These are phyloP conservation scores for Bos indicus DNA, from an alignment of 2,113 vertebrate genomes.

Conservation along the genomic window DNA sequence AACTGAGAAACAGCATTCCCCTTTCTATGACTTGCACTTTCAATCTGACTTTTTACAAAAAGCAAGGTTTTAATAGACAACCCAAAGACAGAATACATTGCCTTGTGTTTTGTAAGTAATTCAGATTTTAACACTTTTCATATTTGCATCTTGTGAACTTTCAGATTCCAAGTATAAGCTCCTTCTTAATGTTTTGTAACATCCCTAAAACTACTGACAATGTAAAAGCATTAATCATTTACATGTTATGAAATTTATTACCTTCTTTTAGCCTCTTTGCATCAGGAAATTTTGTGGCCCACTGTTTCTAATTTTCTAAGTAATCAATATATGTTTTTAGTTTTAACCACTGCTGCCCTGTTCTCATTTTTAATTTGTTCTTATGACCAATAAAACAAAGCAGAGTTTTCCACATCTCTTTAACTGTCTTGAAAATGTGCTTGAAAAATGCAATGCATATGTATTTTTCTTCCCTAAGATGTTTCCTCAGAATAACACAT, in stretches of 20 bases:
- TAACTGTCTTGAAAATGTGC: background rate
- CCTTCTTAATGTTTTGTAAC: background rate
- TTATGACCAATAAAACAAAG: background rate
- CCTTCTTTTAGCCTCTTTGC: background rate
- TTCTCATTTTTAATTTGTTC: background rate
- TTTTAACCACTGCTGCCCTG: background rate
- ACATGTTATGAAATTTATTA: background rate
- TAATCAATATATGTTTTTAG: background rate
- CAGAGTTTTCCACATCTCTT: background rate
- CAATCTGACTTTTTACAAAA: background rate
- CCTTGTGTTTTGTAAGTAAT: background rate
- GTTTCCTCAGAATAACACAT: background rate
- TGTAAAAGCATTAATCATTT: background rate
- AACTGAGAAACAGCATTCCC: conserved; percentile 42
- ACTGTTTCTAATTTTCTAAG: background rate
- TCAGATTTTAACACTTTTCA: conserved; percentile 14
- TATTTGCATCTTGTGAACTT: conserved; percentile 32
- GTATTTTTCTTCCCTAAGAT: background rate
- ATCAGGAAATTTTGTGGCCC: background rate
- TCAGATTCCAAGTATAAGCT: background rate
- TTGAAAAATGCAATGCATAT: background rate
- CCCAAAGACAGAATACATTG: background rate
- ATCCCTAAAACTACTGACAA: background rate
- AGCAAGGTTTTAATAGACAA: conserved; percentile 23
- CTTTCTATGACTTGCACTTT: conserved; percentile 28